Evolutionary conservation across 2,888 invertebrate genomes (phyloP), one percentile per base, ranked within the genome.

Genomic region (Drymonia ruficornis): DNA sequence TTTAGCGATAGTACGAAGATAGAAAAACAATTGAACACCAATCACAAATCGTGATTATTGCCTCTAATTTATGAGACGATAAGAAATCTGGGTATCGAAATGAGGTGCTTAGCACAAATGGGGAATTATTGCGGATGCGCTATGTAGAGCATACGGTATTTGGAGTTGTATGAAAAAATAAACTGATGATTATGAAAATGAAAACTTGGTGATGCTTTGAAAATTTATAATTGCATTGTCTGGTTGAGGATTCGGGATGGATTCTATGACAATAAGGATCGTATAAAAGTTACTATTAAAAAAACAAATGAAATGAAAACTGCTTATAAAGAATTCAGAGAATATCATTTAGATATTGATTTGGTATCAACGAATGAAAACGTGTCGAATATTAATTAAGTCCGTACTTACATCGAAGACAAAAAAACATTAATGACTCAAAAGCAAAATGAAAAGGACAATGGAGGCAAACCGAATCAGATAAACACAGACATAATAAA

Each of bases 401-500:
- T 13, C n/a, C n/a, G n/a, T n/a, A n/a, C n/a, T n/a, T n/a, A 36
- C 13, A n/a, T n/a, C 0, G 3, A 36, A 9, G 9, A 31, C 50
- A 54, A 62, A 59, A 52, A 59, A 65, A 34, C 16, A 43, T 55
- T 36, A 40, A 50, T 52, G 53, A 53, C 55, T 50, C 50, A 52
- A 60, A 47, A 47, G 28, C 23, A 28, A 11, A 42, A 19, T 15
- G n/a, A n/a, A 11, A 81, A 82, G 84, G 80, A 87, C 88, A 87
- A 88, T 87, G 85, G 82, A 61, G 60, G 55, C 67, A 76, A 61
- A 77, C 73, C 73, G 77, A 78, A 87, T 86, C 86, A 80, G 88
- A 84, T 75, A 74, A 74, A 74, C 76, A 72, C 74, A 69, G 70
- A 70, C 73, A 76, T 78, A 88, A 89, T 89, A 87, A 84, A 87